These are phyloP conservation scores for Myioborus melanocephalus DNA, from an alignment of 2,797 vertebrate genomes.

Conservation along the genomic window DNA sequence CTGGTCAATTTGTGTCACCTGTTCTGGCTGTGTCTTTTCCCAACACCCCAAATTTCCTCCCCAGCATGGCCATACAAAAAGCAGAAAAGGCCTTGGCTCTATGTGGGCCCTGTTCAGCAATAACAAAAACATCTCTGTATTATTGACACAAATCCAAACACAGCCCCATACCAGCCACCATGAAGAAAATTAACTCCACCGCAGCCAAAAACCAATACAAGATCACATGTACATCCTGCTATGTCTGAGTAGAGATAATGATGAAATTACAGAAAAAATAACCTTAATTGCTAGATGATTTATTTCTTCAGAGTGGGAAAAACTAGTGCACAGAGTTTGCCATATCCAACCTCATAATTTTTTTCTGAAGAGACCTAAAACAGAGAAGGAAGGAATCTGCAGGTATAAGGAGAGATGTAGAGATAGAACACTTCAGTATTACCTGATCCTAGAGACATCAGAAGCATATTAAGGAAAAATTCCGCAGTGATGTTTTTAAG, in stretches of 20 bases:
- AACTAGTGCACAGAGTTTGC: not conserved
- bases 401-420: not conserved
- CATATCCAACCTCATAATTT: not conserved
- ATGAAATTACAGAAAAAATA: not conserved
- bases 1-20: not conserved
- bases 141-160: not conserved
- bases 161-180: not conserved
- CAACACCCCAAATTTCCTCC: accelerated
- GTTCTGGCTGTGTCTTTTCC: not conserved
- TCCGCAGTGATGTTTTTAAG: not conserved
- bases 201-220: not conserved
- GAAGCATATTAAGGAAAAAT: not conserved
- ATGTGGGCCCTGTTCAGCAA: not conserved
- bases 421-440: not conserved
- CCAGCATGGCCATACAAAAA: accelerated
- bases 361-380: not conserved
- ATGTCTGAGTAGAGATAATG: not conserved
- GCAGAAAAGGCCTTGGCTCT: not conserved
- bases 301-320: not conserved
- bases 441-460: not conserved
- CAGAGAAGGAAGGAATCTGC: not conserved
- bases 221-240: not conserved
- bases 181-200: not conserved
- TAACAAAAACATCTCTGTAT: not conserved
- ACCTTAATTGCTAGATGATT: not conserved